Conservation (phyloP, 2,113 vertebrate species). For the Periophthalmus modestus region DNA sequence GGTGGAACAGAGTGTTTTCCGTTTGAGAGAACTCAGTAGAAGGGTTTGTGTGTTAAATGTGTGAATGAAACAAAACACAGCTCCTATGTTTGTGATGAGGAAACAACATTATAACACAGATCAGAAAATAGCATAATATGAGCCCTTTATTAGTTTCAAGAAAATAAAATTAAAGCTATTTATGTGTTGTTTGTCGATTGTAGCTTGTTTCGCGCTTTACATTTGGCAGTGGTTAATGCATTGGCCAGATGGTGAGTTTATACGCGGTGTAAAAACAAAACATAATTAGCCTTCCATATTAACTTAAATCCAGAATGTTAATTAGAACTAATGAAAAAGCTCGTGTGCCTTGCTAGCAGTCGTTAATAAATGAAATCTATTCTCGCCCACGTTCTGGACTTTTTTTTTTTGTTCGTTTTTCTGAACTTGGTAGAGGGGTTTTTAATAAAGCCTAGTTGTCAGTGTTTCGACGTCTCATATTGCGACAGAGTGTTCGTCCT, state of each 20-base stretch:
- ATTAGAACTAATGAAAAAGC: not conserved
- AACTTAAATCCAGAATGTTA: not conserved
- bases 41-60: too few relatives aligned
- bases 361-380: not conserved
- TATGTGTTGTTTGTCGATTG: not conserved
- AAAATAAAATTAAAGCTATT: not conserved
- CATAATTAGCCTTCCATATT: not conserved
- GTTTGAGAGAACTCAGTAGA: too few relatives aligned
- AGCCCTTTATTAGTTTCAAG: too few relatives aligned
- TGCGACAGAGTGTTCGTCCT: too few relatives aligned
- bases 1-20: too few relatives aligned
- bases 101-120: too few relatives aligned
- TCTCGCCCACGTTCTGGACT: not conserved
- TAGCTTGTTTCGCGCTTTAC: not conserved
- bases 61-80: too few relatives aligned
- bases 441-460: too few relatives aligned
- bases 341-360: not conserved
- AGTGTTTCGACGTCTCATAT: too few relatives aligned
- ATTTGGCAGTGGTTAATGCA: not conserved
- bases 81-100: too few relatives aligned
- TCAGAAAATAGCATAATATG: too few relatives aligned
- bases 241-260: slow-evolving; percentile 10
- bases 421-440: not conserved
- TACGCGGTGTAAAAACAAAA: not conserved
- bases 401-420: not conserved